Percentiles rank a stretch among this genome's conserved stretches.
These are phyloP conservation scores for Heliconius charithonia DNA, from an alignment of 2,888 invertebrate genomes.

Conservation along the genomic window DNA sequence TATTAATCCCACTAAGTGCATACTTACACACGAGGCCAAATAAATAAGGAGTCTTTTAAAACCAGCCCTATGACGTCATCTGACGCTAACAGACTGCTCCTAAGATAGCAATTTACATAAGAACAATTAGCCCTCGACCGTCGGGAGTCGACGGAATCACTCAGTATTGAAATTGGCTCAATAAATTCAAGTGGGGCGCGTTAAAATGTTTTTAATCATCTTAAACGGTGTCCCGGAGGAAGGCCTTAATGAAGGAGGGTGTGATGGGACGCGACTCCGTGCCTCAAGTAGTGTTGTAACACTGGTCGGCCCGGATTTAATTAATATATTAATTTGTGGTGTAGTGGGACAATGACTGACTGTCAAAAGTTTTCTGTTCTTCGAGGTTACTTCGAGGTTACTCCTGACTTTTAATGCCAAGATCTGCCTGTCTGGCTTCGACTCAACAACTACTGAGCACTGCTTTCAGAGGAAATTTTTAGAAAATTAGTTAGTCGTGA, in stretches of 20 bases:
- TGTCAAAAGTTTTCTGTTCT: too few relatives aligned
- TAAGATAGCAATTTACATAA: conserved; percentile 33
- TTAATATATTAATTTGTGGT: too few relatives aligned
- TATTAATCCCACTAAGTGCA: background rate
- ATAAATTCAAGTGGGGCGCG: conserved; percentile 36
- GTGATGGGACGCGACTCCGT: background rate
- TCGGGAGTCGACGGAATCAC: conserved; percentile 19
- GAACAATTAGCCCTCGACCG: conserved; percentile 28
- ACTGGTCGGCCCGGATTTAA: too few relatives aligned
- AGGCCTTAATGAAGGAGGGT: conserved; percentile 7
- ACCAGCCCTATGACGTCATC: background rate
- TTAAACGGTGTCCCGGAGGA: conserved; percentile 35
- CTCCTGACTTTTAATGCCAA: too few relatives aligned
- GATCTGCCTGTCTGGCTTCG: too few relatives aligned
- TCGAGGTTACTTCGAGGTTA: too few relatives aligned
- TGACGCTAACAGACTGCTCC: background rate
- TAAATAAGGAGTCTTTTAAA: background rate
- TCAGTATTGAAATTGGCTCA: conserved; percentile 37
- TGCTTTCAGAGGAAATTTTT: too few relatives aligned
- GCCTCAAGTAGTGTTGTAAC: too few relatives aligned
- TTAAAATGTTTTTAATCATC: conserved; percentile 38
- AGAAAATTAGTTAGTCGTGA: too few relatives aligned
- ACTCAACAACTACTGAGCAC: too few relatives aligned
- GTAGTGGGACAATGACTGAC: too few relatives aligned
- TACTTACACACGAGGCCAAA: background rate